Base-by-base conservation (phyloP, 2,797 vertebrate genomes). In the Gymnothorax reevesii region DNA sequence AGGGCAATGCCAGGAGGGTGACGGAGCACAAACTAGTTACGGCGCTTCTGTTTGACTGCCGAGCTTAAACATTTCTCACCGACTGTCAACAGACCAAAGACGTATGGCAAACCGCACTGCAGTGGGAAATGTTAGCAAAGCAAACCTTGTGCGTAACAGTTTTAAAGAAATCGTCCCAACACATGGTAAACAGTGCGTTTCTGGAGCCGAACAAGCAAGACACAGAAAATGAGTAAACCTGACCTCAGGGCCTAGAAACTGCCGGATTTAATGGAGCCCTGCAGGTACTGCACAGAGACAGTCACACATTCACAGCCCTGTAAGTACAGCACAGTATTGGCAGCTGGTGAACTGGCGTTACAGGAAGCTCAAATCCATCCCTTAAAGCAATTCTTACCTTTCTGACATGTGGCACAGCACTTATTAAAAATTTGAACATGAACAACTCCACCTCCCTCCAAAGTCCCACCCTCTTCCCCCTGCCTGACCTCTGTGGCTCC, bases 81-180 rank as follows among this genome's bases (percentile, higher is more conserved):
- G 84, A 89, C 88, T 90, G 89, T 88, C 89, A 91, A 92, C 90
- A 92, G 86, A 83, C 87, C 79, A 87, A 73, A 86, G 85, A 91
- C 79, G 86, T 87, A 88, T 85, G 88, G 87, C 87, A 92, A 91
- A 92, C 87, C 90, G 83, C 83, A 77, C 80, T 86, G 80, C 73
- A 84, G 22, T 27, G 27, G 25, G 4, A 79, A 42, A 84, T 90
- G 90, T 89, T 88, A 90, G 88, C 90, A 86, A 27, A 87, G 88
- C 75, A 89, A 90, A 90, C 85, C 83, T 79, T 27, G 77, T 82
- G 83, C 86, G 86, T 85, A 86, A 85, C 87, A 77, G 83, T 85
- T 69, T 83, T 87, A 71, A 87, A 85, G 66, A 57, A n/a, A 77
- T 79, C 59, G 57, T 84, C 87, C 87, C 86, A 66, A 57, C 82